phyloP scores from a whole-genome alignment of 2,113 vertebrate genomes.

The Propithecus coquereli region DNA sequence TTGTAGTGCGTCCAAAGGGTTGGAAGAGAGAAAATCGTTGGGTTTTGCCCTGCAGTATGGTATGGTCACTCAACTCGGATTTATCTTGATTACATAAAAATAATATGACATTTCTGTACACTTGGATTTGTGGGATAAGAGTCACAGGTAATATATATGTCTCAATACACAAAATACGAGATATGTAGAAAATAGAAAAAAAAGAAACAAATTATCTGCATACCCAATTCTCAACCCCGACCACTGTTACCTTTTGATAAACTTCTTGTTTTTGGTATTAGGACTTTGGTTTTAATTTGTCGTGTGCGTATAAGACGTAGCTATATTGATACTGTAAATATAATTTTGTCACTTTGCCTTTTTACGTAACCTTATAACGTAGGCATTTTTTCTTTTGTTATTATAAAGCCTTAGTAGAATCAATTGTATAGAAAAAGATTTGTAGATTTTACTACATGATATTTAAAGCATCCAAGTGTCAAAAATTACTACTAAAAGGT shows the following conservation, averaged over 20 bases:
- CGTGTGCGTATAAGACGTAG: background rate
- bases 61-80: background rate
- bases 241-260: background rate
- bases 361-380: background rate
- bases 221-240: background rate
- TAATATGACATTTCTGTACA: background rate
- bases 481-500: background rate
- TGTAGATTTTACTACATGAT: background rate
- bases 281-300: background rate
- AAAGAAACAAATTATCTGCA: background rate
- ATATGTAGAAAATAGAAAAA: background rate
- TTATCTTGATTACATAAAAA: background rate
- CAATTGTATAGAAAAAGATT: background rate
- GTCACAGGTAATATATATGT: background rate
- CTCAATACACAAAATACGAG: background rate
- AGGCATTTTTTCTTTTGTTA: background rate
- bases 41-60: background rate
- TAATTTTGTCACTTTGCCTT: background rate
- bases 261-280: background rate
- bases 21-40: background rate
- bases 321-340: background rate
- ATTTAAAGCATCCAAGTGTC: background rate
- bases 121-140: background rate
- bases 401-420: background rate
- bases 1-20: background rate